phyloP scores from a whole-genome alignment of 2,113 vertebrate species.

The Lathamus discolor region DNA sequence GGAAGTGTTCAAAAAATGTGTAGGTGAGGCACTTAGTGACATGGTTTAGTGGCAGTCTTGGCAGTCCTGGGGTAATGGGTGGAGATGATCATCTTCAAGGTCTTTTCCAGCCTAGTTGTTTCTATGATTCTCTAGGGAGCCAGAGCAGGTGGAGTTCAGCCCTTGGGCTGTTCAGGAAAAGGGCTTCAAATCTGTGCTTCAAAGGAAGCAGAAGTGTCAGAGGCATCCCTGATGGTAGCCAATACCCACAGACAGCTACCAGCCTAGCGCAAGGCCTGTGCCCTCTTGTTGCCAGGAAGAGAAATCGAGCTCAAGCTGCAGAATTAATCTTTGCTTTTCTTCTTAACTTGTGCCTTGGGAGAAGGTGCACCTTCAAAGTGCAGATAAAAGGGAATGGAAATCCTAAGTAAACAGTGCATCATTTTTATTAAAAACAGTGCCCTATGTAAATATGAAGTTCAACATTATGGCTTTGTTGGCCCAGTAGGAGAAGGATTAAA shows the following conservation, averaged over 20 bases:
- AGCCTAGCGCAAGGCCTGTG: not conserved
- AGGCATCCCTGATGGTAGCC: not conserved
- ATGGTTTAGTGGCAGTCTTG: not conserved
- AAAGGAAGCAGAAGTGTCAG: not conserved
- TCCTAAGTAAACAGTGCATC: not conserved
- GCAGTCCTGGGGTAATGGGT: not conserved
- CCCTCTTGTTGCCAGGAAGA: not conserved
- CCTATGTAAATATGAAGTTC: slow-evolving; percentile 36
- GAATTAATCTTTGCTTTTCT: not conserved
- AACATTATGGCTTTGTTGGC: slow-evolving; percentile 28
- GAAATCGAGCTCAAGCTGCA: not conserved
- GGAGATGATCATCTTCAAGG: not conserved
- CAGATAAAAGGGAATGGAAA: slow-evolving; percentile 9
- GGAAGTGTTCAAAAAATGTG: not conserved
- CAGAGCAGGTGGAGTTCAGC: not conserved
- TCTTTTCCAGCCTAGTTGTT: not conserved
- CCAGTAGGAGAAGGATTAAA: slow-evolving; percentile 57
- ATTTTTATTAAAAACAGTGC: slow-evolving; percentile 25
- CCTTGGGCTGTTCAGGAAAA: not conserved
- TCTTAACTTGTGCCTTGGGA: not conserved
- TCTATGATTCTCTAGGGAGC: not conserved
- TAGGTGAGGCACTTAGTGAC: not conserved
- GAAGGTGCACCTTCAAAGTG: not conserved
- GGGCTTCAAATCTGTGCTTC: not conserved
- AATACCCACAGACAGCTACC: not conserved